Base-by-base conservation (phyloP, 2,113 vertebrate species). In the Coreoperca whiteheadi region DNA sequence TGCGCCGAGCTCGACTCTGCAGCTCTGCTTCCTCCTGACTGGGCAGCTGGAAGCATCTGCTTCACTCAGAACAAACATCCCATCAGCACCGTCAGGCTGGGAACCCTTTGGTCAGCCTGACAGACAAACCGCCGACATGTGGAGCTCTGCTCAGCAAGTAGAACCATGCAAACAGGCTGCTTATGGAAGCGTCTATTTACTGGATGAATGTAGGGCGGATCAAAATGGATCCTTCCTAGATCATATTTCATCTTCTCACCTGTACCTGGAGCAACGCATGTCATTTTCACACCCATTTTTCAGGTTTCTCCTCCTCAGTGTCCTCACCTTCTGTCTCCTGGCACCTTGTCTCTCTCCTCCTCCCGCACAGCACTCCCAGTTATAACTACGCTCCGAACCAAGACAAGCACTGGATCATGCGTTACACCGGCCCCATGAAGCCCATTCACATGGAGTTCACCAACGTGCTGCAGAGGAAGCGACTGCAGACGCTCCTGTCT, bases 391-490 rank as follows among this genome's bases (percentile, higher is more conserved):
- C 97, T 0, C 98, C 98, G 2, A 99, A 98, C 93, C 96, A 94
- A 0, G 97, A 99, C 95, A 99, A 99, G 87, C 98, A 99, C 91
- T 99, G 98, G 98, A 99, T 99, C 93, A 98, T 99, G 98, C 96
- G 98, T 7, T 99, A 99, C 92, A 99, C 97, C 0, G 98, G 98
- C 15, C 92, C 97, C 74, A 99, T 99, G 98, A 97, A 96, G 79
- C 98, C 98, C 37, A 97, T 99, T 85, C 98, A 99, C 94, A 99
- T 99, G 98, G 96, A 99, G 87, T 99, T 99, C 95, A 99, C 98
- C 80, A 99, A 99, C 93, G 92, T 99, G 95, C 94, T 99, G 0
- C 98, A 99, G 95, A 95, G 97, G 82, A 98, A 98, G 73, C 95
- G 98, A 2, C 96, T 99, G 74, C 98, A 99, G 86, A 99, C 98